phyloP scores from a whole-genome alignment of 2,888 invertebrate species.

The Ophion ellenae region DNA sequence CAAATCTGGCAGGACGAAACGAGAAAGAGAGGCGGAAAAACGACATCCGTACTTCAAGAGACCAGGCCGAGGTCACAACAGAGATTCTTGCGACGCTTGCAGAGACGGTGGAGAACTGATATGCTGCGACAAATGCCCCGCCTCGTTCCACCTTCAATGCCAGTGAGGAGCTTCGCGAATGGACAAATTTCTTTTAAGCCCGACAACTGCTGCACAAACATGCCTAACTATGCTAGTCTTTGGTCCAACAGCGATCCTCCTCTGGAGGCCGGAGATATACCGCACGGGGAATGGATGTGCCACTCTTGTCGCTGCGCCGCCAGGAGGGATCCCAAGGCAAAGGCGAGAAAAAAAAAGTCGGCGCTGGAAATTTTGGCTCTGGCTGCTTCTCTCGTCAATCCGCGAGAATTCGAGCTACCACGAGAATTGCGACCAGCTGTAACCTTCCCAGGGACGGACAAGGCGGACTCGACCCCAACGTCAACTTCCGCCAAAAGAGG shows the following conservation, averaged over 20 bases:
- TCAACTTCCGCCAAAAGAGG: conserved; percentile 76
- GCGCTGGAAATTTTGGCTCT: conserved; percentile 92
- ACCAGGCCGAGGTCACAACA: conserved; percentile 95
- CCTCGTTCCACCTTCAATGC: conserved; percentile 97
- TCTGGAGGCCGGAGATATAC: conserved; percentile 94
- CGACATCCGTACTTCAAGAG: conserved; percentile 93
- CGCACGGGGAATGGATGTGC: conserved; percentile 96
- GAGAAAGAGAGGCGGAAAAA: conserved; percentile 84
- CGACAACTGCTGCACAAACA: too few species aligned
- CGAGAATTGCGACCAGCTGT: conserved; percentile 91
- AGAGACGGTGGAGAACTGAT: conserved; percentile 97
- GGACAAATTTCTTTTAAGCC: background rate
- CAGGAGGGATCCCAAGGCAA: conserved; percentile 76
- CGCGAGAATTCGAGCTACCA: conserved; percentile 95
- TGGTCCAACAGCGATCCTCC: conserved; percentile 92
- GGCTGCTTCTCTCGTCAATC: conserved; percentile 94
- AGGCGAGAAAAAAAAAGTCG: conserved; percentile 78
- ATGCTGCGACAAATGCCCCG: conserved; percentile 98
- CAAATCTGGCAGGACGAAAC: conserved; percentile 86
- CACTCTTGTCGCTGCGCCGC: conserved; percentile 89
- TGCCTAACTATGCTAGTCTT: background rate
- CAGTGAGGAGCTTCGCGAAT: conserved; percentile 87
- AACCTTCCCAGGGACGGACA: conserved; percentile 93
- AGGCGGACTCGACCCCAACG: conserved; percentile 84
- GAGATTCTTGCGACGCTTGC: conserved; percentile 97